phyloP scores from a whole-genome alignment of 2,797 vertebrate genomes.

The Otolemur crassicaudatus region DNA sequence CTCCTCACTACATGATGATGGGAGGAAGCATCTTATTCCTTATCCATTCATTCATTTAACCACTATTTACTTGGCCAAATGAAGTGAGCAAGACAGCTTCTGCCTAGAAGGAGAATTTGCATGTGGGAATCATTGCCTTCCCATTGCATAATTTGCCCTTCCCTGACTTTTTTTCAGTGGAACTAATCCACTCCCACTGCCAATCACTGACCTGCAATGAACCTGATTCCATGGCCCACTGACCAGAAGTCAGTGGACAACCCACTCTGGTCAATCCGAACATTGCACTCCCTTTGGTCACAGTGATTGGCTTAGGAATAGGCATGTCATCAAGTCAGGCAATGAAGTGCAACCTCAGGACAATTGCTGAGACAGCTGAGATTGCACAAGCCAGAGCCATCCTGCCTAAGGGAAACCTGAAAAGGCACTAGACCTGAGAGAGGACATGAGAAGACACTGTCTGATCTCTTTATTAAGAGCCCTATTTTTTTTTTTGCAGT shows the following conservation, averaged over 20 bases:
- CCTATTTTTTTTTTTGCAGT: background rate
- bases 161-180: background rate
- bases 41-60: background rate
- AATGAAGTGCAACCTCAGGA: background rate
- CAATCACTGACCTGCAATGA: rapidly evolving
- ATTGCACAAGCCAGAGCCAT: background rate
- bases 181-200: background rate
- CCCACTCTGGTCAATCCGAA: background rate
- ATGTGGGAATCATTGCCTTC: background rate
- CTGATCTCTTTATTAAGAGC: background rate
- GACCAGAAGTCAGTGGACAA: background rate
- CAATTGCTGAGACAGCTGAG: rapidly evolving
- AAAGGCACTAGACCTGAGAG: background rate
- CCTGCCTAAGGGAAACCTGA: background rate
- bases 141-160: background rate
- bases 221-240: background rate
- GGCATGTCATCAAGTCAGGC: background rate
- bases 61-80: background rate
- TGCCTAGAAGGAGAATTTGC: background rate
- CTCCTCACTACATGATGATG: background rate
- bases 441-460: background rate
- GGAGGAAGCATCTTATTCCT: background rate
- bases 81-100: background rate
- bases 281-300: background rate
- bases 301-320: background rate